phyloP scores from a whole-genome alignment of 2,113 vertebrate genomes.

The Nothobranchius kuhntae region DNA sequence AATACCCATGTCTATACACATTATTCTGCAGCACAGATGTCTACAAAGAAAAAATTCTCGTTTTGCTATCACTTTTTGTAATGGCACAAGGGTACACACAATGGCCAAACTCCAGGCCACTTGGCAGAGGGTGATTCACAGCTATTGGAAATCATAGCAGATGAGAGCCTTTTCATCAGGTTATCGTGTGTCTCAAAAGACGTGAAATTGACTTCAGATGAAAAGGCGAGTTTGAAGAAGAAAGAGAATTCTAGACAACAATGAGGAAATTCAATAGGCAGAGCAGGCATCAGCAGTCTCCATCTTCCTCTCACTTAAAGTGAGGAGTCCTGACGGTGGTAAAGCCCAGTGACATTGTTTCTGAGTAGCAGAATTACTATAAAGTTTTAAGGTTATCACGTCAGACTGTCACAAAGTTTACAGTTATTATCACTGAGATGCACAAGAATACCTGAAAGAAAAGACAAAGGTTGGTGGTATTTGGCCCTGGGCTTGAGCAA shows the following conservation, averaged over 20 bases:
- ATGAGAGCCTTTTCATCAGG: slow-evolving; percentile 19
- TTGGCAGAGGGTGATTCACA: slow-evolving; percentile 10
- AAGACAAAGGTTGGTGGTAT: too few relatives aligned
- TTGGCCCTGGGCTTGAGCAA: too few relatives aligned
- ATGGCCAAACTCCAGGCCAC: slow-evolving; percentile 9
- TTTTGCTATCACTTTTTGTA: slow-evolving; percentile 14
- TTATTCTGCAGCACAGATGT: slow-evolving; percentile 1
- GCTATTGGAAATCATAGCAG: slow-evolving; percentile 9
- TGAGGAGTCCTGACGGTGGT: neutral
- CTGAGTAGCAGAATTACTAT: too few relatives aligned
- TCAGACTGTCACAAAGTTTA: too few relatives aligned
- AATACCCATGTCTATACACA: neutral
- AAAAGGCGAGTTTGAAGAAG: neutral
- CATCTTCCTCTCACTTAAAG: too few relatives aligned
- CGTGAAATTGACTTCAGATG: slow-evolving; percentile 8
- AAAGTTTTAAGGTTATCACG: too few relatives aligned
- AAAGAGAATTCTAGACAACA: neutral
- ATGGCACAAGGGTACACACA: slow-evolving; percentile 24
- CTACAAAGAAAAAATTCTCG: slow-evolving; percentile 5
- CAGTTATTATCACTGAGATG: too few relatives aligned
- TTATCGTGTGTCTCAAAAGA: slow-evolving; percentile 17
- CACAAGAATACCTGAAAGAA: too few relatives aligned
- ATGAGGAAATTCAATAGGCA: neutral
- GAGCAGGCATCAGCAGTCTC: neutral
- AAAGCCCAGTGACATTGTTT: neutral